phyloP scores from a whole-genome alignment of 2,113 vertebrate genomes.

The Tetraodon nigroviridis region DNA sequence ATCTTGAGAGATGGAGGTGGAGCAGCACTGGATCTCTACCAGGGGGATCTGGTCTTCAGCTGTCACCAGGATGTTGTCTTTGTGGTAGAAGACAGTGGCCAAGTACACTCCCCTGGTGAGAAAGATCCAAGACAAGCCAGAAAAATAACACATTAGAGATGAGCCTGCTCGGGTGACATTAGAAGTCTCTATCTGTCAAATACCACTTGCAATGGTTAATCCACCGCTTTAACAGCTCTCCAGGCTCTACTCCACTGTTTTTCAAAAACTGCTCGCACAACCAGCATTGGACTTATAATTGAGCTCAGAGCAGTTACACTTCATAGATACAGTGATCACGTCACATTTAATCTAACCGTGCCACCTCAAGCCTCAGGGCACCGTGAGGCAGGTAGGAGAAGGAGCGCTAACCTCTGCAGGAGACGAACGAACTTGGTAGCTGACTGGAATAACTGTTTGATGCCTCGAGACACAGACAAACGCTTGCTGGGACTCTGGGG shows the following conservation, averaged over 20 bases:
- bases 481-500: slow-evolving; percentile 66
- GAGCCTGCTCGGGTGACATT: neutral
- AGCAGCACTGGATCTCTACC: slow-evolving; percentile 78
- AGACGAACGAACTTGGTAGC: slow-evolving; percentile 77
- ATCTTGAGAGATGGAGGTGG: slow-evolving; percentile 71
- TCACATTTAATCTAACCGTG: slow-evolving; percentile 24
- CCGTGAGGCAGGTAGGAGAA: slow-evolving; percentile 27
- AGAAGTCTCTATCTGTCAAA: neutral
- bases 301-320: slow-evolving; percentile 5
- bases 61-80: slow-evolving; percentile 74
- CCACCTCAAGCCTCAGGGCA: slow-evolving; percentile 11
- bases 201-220: neutral
- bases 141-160: neutral
- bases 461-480: slow-evolving; percentile 71
- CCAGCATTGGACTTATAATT: slow-evolving; percentile 8
- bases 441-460: slow-evolving; percentile 78
- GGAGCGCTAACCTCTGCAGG: slow-evolving; percentile 70
- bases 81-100: slow-evolving; percentile 73
- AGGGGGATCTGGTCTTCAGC: slow-evolving; percentile 76
- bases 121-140: neutral
- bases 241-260: slow-evolving; percentile 5
- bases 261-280: slow-evolving; percentile 20
- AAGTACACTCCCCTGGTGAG: slow-evolving; percentile 72
- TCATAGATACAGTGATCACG: slow-evolving; percentile 8
- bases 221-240: neutral